These are phyloP conservation scores for Conopomorpha cramerella DNA, from an alignment of 1,140 invertebrate genomes.

Conservation along the genomic window DNA sequence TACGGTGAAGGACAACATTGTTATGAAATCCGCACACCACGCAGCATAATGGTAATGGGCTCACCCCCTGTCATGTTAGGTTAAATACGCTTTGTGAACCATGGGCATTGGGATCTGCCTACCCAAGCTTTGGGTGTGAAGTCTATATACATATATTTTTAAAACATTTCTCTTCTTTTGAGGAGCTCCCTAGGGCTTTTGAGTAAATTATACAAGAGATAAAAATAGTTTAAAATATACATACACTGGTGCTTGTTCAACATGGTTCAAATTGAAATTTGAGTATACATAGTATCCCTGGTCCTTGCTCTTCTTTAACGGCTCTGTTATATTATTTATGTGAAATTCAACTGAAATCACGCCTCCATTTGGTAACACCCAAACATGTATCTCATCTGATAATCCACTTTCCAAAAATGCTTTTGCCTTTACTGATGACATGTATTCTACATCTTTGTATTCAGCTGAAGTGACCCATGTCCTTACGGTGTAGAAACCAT, in stretches of 20 bases:
- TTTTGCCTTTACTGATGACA: constrained; percentile 82
- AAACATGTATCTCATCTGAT: constrained; percentile 73
- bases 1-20: too few relatives aligned
- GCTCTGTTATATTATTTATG: constrained; percentile 48
- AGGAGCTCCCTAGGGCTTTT: too few relatives aligned
- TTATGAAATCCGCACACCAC: too few relatives aligned
- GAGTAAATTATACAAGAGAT: constrained; percentile 1
- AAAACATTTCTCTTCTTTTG: too few relatives aligned
- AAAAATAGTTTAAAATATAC: constrained; percentile 25
- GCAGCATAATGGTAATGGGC: too few relatives aligned
- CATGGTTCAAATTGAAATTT: constrained; percentile 72
- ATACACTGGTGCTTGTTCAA: constrained; percentile 75
- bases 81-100: too few relatives aligned
- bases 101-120: too few relatives aligned
- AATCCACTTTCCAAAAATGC: constrained; percentile 58
- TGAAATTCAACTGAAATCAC: constrained; percentile 70
- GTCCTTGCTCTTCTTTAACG: constrained; percentile 27
- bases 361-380: constrained; percentile 72
- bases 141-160: constrained; percentile 2
- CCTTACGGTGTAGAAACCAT: constrained; percentile 79
- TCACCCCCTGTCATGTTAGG: too few relatives aligned
- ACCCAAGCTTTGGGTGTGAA: too few relatives aligned
- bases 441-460: constrained; percentile 68
- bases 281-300: constrained; percentile 71
- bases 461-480: constrained; percentile 69